Evolutionary conservation across 2,888 invertebrate species (phyloP).

Genomic region (Hirtodrosophila cameraria): DNA sequence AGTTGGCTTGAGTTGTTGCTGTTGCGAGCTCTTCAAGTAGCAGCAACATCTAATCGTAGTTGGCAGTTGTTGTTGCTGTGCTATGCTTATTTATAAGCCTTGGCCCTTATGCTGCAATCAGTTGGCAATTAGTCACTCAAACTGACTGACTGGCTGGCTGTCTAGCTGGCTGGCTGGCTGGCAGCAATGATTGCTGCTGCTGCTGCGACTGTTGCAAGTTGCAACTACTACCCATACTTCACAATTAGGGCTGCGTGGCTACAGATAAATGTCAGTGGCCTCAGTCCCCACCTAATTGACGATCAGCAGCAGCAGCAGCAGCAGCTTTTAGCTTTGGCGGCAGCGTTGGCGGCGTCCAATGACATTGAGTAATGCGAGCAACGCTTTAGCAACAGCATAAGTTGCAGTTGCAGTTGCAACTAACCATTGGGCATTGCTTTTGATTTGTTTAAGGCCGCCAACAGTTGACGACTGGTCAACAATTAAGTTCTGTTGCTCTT

Average conservation of each 20-base stretch:
- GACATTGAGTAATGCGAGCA: conserved; percentile 77
- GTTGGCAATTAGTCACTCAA: conserved; percentile 73
- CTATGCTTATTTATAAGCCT: conserved; percentile 62
- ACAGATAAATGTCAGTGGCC: conserved; percentile 68
- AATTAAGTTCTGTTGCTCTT: conserved; percentile 54
- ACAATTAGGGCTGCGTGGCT: conserved; percentile 56
- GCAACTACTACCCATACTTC: conserved; percentile 47
- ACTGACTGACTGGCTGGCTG: conserved; percentile 40
- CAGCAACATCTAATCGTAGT: conserved; percentile 31
- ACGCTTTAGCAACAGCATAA: conserved; percentile 40
- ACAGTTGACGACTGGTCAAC: conserved; percentile 69
- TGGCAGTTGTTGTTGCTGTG: conserved; percentile 2
- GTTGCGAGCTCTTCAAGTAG: conserved; percentile 12
- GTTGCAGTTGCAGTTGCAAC: conserved; percentile 18
- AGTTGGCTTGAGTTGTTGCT: conserved; percentile 12
- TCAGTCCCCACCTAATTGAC: conserved; percentile 68
- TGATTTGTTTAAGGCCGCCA: conserved; percentile 68
- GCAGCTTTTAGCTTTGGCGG: conserved; percentile 54
- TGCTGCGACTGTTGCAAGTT: conserved; percentile 7
- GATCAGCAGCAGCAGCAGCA: conserved; percentile 41
- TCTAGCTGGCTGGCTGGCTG: conserved; percentile 10
- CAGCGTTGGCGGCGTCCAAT: conserved; percentile 65
- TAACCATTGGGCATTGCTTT: conserved; percentile 51
- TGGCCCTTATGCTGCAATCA: conserved; percentile 53
- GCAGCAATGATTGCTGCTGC: conserved; percentile 34